These are phyloP conservation scores for Pammene fasciana DNA, from an alignment of 2,888 invertebrate genomes.

Conservation along the genomic window DNA sequence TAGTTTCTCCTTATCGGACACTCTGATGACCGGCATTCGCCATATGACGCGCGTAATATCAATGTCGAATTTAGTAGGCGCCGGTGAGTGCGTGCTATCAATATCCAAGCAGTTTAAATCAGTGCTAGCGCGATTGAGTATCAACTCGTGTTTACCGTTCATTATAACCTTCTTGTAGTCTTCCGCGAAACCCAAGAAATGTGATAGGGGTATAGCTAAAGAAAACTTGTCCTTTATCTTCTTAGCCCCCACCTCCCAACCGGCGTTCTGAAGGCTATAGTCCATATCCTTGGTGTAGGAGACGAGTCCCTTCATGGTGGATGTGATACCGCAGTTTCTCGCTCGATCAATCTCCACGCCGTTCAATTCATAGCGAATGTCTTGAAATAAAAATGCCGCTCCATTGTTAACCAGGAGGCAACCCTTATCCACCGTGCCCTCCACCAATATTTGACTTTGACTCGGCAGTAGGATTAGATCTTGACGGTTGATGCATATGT, in stretches of 20 bases:
- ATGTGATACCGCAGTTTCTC: constrained; percentile 43
- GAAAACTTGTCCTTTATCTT: constrained; percentile 16
- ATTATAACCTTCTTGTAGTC: constrained; percentile 38
- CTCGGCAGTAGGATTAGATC: constrained; percentile 19
- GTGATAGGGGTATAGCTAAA: constrained; percentile 31
- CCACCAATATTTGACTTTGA: constrained; percentile 15
- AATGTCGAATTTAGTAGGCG: not conserved
- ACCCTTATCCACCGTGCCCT: not conserved
- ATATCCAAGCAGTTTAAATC: constrained; percentile 6
- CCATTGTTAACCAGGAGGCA: constrained; percentile 10
- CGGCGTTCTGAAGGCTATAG: not conserved
- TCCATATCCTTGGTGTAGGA: constrained; percentile 13
- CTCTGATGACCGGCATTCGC: constrained; percentile 29
- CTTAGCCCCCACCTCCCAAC: constrained; percentile 10
- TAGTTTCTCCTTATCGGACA: constrained; percentile 31
- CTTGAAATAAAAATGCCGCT: constrained; percentile 26
- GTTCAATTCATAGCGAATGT: constrained; percentile 35
- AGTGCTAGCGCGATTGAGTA: constrained; percentile 21
- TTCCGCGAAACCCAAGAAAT: constrained; percentile 39
- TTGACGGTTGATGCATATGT: constrained; percentile 23
- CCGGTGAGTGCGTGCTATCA: too few relatives aligned
- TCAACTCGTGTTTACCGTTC: constrained; percentile 41
- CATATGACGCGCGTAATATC: constrained; percentile 13
- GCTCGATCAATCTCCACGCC: constrained; percentile 43
- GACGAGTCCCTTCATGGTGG: constrained; percentile 37